Conservation (phyloP, 2,888 invertebrate genomes). For the Morinoia aosen region DNA sequence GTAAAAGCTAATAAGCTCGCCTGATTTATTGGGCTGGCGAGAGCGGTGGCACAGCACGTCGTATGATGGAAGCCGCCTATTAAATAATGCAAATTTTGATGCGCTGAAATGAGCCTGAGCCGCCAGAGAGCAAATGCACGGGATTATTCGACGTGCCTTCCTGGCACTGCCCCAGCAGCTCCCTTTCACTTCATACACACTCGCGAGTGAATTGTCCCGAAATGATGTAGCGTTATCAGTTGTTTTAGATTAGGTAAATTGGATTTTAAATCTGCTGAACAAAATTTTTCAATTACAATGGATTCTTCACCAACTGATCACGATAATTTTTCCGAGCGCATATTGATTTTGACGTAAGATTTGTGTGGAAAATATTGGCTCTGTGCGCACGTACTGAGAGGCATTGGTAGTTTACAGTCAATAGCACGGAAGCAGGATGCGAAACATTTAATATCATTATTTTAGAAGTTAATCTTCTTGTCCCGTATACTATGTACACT, state of each 20-base stretch:
- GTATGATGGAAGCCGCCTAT: neutral
- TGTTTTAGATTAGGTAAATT: neutral
- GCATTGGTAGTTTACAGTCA: too few species aligned
- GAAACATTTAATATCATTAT: too few species aligned
- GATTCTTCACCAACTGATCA: too few species aligned
- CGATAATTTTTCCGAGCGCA: too few species aligned
- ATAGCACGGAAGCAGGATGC: too few species aligned
- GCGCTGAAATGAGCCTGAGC: neutral
- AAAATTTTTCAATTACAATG: too few species aligned
- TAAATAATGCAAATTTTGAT: conserved; percentile 9
- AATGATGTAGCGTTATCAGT: neutral
- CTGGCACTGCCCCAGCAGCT: neutral
- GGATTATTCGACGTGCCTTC: neutral
- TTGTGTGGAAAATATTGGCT: too few species aligned
- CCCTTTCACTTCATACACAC: neutral
- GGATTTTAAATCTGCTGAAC: too few species aligned
- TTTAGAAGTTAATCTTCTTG: too few species aligned
- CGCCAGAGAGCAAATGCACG: neutral
- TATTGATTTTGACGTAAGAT: too few species aligned
- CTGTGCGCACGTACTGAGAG: too few species aligned
- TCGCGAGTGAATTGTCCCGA: neutral
- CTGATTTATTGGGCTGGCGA: neutral
- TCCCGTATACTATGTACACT: too few species aligned
- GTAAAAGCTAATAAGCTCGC: neutral
- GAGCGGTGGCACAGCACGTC: neutral